These are phyloP conservation scores for Marmota monax DNA, from an alignment of 2,113 vertebrate genomes.

Conservation along the genomic window DNA sequence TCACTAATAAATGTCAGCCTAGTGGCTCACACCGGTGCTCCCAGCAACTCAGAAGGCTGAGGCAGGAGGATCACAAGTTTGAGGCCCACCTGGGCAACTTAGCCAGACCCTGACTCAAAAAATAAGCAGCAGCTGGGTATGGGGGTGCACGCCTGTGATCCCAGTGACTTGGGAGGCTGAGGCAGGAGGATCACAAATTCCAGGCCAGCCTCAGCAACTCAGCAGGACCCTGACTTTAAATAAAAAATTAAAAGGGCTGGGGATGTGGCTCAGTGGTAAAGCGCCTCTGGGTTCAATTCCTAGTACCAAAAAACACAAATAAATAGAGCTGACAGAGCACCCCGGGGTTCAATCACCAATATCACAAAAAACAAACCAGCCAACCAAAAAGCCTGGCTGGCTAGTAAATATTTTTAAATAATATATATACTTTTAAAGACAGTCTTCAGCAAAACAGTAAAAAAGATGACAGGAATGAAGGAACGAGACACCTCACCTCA, in stretches of 20 bases:
- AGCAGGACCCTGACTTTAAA: neutral
- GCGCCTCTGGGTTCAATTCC: neutral
- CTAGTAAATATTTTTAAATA: neutral
- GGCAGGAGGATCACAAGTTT: too few relatives aligned
- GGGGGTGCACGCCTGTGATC: neutral
- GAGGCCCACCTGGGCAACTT: too few relatives aligned
- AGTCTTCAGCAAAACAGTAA: neutral
- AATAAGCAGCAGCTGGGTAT: neutral
- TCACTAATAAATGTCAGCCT: neutral
- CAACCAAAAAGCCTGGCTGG: neutral
- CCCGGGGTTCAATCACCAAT: too few relatives aligned
- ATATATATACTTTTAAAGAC: neutral
- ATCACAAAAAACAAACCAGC: too few relatives aligned
- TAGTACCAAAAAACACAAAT: neutral
- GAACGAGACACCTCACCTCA: neutral
- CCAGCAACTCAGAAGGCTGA: too few relatives aligned
- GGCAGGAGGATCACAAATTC: neutral
- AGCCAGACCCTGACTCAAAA: too few relatives aligned
- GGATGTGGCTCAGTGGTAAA: neutral
- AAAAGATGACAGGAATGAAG: neutral
- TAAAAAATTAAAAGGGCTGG: neutral
- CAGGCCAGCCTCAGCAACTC: neutral
- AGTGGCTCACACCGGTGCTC: too few relatives aligned
- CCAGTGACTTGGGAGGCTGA: neutral
- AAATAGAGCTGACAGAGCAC: too few relatives aligned